These are phyloP conservation scores for Meteorus colon DNA, from an alignment of 2,888 invertebrate species.

Conservation along the genomic window DNA sequence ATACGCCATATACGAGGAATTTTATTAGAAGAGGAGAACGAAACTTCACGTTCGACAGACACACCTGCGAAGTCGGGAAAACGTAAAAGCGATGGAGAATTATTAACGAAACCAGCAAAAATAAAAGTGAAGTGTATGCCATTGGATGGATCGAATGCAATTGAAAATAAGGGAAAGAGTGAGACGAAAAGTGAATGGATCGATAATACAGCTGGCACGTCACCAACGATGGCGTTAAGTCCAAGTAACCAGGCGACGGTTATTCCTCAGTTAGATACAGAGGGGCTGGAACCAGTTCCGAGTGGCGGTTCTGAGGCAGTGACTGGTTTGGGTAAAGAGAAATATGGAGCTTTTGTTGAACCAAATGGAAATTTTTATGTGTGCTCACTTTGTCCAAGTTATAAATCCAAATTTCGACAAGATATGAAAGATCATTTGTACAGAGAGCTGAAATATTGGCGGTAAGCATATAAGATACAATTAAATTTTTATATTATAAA, in stretches of 20 bases:
- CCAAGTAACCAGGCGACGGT: conserved; percentile 31
- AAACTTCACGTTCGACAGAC: conserved; percentile 62
- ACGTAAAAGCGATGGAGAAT: conserved; percentile 59
- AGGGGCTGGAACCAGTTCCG: conserved; percentile 22
- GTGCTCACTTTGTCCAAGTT: conserved; percentile 79
- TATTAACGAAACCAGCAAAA: conserved; percentile 52
- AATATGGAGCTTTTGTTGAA: conserved; percentile 72
- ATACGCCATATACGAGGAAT: conserved; percentile 79
- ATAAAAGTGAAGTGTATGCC: conserved; percentile 57
- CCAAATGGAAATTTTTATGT: conserved; percentile 76
- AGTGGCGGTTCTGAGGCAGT: not conserved
- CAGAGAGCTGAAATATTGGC: conserved; percentile 80
- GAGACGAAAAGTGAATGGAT: conserved; percentile 17
- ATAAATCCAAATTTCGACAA: conserved; percentile 76
- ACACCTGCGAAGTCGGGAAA: conserved; percentile 55
- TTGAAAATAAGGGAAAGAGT: conserved; percentile 19
- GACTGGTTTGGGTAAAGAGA: conserved; percentile 39
- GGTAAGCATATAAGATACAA: conserved; percentile 72
- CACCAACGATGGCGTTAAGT: conserved; percentile 26
- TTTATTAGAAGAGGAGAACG: conserved; percentile 75
- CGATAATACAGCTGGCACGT: not conserved
- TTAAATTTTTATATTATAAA: conserved; percentile 24
- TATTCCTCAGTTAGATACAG: conserved; percentile 26
- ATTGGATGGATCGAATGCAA: conserved; percentile 54
- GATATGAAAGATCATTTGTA: conserved; percentile 81